These are phyloP conservation scores for Subacronicta megacephala DNA, from an alignment of 2,888 invertebrate species.

Conservation along the genomic window DNA sequence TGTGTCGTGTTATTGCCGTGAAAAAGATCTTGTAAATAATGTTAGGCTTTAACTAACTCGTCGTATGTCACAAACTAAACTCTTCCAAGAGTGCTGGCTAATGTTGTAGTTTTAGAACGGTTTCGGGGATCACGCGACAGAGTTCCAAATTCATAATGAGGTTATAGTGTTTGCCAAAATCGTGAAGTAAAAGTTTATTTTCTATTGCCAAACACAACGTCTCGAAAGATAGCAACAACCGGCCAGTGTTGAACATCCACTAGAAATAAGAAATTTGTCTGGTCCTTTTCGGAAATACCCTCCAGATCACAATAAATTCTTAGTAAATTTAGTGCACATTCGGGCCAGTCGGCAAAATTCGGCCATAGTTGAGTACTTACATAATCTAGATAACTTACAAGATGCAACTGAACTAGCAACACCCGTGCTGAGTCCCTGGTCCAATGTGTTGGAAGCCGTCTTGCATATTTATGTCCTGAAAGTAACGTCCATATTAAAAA, in stretches of 20 bases:
- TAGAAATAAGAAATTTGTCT: conserved; percentile 83
- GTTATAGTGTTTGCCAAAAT: conserved; percentile 77
- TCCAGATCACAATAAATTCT: conserved; percentile 83
- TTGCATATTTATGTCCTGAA: conserved; percentile 86
- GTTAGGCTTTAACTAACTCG: conserved; percentile 68
- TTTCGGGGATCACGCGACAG: conserved; percentile 62
- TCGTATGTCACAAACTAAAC: conserved; percentile 75
- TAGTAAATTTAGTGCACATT: conserved; percentile 80
- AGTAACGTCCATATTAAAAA: conserved; percentile 88
- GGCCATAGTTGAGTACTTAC: conserved; percentile 36
- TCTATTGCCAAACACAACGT: conserved; percentile 77
- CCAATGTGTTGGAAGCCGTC: conserved; percentile 81
- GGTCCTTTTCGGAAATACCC: conserved; percentile 84
- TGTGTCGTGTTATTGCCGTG: conserved; percentile 68
- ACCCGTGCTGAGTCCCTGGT: conserved; percentile 57
- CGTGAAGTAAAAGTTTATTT: conserved; percentile 69
- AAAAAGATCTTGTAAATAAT: conserved; percentile 70
- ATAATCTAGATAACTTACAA: conserved; percentile 20
- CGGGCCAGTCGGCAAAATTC: conserved; percentile 65
- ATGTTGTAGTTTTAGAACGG: conserved; percentile 63
- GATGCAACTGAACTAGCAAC: conserved; percentile 35
- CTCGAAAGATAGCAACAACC: conserved; percentile 79
- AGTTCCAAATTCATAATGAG: conserved; percentile 57
- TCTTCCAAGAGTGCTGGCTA: conserved; percentile 59
- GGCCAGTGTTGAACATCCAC: conserved; percentile 87